These are phyloP conservation scores for Oreotrochilus melanogaster DNA, from an alignment of 2,113 vertebrate genomes.

Conservation along the genomic window DNA sequence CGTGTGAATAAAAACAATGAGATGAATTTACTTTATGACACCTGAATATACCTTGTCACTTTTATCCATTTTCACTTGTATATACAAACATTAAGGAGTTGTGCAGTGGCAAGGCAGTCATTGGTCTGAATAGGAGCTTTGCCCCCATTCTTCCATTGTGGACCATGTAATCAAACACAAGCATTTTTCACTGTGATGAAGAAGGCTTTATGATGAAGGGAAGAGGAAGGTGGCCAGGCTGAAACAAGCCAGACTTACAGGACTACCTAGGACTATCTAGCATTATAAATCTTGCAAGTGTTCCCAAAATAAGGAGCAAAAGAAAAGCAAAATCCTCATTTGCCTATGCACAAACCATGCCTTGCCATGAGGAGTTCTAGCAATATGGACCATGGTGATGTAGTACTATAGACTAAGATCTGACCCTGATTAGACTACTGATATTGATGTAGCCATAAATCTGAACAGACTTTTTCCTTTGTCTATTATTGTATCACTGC, in stretches of 20 bases:
- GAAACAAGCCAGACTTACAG: not conserved
- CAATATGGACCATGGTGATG: not conserved
- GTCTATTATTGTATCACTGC: not conserved
- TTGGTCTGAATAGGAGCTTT: not conserved
- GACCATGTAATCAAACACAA: not conserved
- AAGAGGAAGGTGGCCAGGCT: not conserved
- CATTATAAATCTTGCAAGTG: not conserved
- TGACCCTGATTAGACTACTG: not conserved
- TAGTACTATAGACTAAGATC: not conserved
- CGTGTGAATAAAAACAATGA: not conserved
- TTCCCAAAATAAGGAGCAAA: not conserved
- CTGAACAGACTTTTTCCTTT: not conserved
- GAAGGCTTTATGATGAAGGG: not conserved
- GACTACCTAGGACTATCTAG: too few species aligned
- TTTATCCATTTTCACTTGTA: not conserved
- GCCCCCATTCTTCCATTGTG: not conserved
- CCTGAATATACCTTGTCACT: not conserved
- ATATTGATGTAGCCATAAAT: not conserved
- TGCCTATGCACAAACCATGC: not conserved
- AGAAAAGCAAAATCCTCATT: not conserved
- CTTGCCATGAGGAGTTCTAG: not conserved
- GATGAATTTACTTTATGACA: not conserved
- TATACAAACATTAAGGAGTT: not conserved
- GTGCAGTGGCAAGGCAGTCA: not conserved
- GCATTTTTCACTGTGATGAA: accelerated